These are phyloP conservation scores for Drosophila recens DNA, from an alignment of 2,888 invertebrate species.

Conservation along the genomic window DNA sequence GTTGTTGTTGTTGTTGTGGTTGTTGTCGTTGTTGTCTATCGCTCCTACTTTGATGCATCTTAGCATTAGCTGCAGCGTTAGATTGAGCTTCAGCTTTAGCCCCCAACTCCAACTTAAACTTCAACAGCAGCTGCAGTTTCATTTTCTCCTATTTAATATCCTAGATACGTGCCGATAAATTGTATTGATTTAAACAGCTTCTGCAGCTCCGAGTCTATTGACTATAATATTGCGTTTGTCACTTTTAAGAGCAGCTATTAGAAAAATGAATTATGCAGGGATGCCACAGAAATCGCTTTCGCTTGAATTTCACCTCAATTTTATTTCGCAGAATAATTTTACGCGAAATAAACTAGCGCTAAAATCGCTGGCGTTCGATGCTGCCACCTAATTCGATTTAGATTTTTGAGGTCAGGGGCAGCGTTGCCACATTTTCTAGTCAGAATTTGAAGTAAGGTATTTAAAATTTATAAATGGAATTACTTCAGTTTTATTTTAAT, in stretches of 20 bases:
- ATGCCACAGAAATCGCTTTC: too few relatives aligned
- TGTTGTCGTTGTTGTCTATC: conserved; percentile 12
- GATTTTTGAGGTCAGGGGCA: too few relatives aligned
- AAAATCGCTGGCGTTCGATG: too few relatives aligned
- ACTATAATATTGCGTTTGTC: not conserved
- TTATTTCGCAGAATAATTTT: too few relatives aligned
- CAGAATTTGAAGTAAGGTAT: too few relatives aligned
- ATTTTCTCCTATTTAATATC: conserved; percentile 74
- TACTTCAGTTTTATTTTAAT: too few relatives aligned
- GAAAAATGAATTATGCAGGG: too few relatives aligned
- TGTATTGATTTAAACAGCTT: conserved; percentile 52
- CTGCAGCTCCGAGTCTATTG: not conserved
- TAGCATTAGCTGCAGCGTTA: conserved; percentile 19
- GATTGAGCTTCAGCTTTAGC: conserved; percentile 21
- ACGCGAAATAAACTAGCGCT: too few relatives aligned
- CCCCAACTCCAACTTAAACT: conserved; percentile 9
- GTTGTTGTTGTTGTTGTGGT: conserved; percentile 20
- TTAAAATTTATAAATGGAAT: too few relatives aligned
- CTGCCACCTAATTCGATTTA: too few relatives aligned
- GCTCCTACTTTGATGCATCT: conserved; percentile 32
- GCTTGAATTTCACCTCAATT: too few relatives aligned
- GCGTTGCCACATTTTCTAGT: too few relatives aligned
- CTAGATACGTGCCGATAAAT: conserved; percentile 57
- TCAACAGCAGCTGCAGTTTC: conserved; percentile 47
- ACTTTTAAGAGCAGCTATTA: not conserved